Evolutionary conservation across 2,113 vertebrate species (phyloP), one percentile per base, ranked within the genome.

Genomic region (Pelvicachromis taeniatus): DNA sequence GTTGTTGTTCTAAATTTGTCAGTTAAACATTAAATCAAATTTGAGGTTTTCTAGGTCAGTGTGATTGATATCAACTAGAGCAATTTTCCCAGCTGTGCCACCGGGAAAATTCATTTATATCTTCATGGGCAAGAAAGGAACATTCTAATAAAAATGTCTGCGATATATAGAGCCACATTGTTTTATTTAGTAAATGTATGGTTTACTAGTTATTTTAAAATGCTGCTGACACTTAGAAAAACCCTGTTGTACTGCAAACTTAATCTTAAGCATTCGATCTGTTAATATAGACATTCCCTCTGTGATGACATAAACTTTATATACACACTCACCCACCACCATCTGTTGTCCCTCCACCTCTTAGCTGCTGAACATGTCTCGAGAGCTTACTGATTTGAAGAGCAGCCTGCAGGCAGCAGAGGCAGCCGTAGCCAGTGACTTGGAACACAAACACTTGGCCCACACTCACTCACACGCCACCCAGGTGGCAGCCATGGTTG

Each of bases 291-390:
- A 56, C 16, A 8, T 40, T 40, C 26, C 38, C n/a, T 50, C 42
- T 84, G 75, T 55, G 9, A 63, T 52, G 8, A 70, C 42, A 31
- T 40, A 26, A 40, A 5, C 14, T 48, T 81, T 9, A 80, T 12
- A 77, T 61, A 77, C 58, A 63, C 78, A n/a, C n/a, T 78, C 12
- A 81, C 13, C 40, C 17, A 21, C 26, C 31, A 19, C 31, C 26
- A 29, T 58, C 81, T 89, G 65, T 42, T 68, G 13, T 42, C 48
- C 5, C 61, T 3, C 56, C 59, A 5, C 77, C 48, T 45, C 6
- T 1, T 85, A 99, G 99, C 96, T 99, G 68, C 95, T 99, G 88
- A 99, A 99, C 92, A 99, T 99, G 98, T 99, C 99, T 54, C 96
- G 97, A 88, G 99, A 99, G 91, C 96, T 99, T 85, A 98, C 97